phyloP scores from a whole-genome alignment of 2,888 invertebrate genomes.

The Drosophila niveifrons region DNA sequence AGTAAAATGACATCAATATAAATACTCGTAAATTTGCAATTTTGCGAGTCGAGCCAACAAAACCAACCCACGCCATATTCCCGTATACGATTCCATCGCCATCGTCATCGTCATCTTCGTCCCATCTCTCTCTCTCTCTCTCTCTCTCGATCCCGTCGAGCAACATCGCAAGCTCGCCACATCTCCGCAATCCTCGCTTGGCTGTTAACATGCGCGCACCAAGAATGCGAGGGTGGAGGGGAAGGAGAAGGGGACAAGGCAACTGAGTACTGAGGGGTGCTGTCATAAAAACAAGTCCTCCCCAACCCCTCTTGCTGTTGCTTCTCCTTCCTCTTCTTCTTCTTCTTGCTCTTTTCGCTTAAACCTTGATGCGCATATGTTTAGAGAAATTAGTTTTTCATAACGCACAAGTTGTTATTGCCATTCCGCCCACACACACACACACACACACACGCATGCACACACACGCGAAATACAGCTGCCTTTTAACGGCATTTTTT shows the following conservation, averaged over 20 bases:
- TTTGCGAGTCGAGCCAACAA: slow-evolving; percentile 59
- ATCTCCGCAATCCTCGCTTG: slow-evolving; percentile 1
- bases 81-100: neutral
- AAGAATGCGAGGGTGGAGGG: neutral
- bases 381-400: slow-evolving; percentile 83
- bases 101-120: neutral
- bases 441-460: slow-evolving; percentile 16
- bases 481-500: slow-evolving; percentile 82
- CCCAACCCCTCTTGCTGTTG: neutral
- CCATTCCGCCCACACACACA: slow-evolving; percentile 48
- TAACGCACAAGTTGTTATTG: slow-evolving; percentile 82
- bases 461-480: slow-evolving; percentile 29
- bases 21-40: slow-evolving; percentile 82
- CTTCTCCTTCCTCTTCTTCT: neutral
- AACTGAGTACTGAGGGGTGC: slow-evolving; percentile 32
- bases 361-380: slow-evolving; percentile 74
- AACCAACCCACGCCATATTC: slow-evolving; percentile 12
- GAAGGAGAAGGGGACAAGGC: neutral
- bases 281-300: slow-evolving; percentile 58
- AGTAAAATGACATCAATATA: slow-evolving; percentile 83
- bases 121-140: neutral
- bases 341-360: slow-evolving; percentile 35
- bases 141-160: slow-evolving; percentile 35
- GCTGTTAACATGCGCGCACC: slow-evolving; percentile 58
- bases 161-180: slow-evolving; percentile 42